These are phyloP conservation scores for Barypeithes pellucidus DNA, from an alignment of 2,888 invertebrate genomes.

Conservation along the genomic window DNA sequence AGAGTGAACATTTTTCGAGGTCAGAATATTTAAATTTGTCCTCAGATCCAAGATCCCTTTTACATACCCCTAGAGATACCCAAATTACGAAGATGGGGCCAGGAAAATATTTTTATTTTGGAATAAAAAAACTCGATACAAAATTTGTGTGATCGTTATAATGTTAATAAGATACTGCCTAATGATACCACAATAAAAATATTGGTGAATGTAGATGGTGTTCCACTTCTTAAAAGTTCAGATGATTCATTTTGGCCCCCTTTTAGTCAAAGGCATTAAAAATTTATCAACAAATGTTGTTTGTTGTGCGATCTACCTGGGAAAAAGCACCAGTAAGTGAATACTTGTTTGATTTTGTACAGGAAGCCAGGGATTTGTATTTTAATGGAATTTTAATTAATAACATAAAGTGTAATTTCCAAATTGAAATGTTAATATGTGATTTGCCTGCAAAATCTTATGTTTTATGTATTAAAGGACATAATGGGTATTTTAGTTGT, in stretches of 20 bases:
- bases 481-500: constrained; percentile 40
- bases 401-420: background rate
- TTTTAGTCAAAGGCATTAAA: constrained; percentile 9
- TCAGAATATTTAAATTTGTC: background rate
- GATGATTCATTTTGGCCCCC: constrained; percentile 22
- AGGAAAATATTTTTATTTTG: constrained; percentile 1
- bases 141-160: background rate
- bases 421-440: constrained; percentile 30
- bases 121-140: background rate
- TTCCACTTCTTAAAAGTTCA: constrained; percentile 20
- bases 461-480: constrained; percentile 39
- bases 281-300: background rate
- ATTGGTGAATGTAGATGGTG: constrained; percentile 33
- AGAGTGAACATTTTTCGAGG: background rate
- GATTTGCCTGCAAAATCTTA: constrained; percentile 49
- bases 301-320: constrained; percentile 8
- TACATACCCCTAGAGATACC: background rate
- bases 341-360: background rate
- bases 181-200: background rate
- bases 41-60: background rate
- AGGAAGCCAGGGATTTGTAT: background rate
- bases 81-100: background rate
- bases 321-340: constrained; percentile 1
- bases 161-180: background rate
- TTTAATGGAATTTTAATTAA: constrained; percentile 10